These are phyloP conservation scores for Mus pahari DNA, from an alignment of 2,113 vertebrate genomes.

Conservation along the genomic window DNA sequence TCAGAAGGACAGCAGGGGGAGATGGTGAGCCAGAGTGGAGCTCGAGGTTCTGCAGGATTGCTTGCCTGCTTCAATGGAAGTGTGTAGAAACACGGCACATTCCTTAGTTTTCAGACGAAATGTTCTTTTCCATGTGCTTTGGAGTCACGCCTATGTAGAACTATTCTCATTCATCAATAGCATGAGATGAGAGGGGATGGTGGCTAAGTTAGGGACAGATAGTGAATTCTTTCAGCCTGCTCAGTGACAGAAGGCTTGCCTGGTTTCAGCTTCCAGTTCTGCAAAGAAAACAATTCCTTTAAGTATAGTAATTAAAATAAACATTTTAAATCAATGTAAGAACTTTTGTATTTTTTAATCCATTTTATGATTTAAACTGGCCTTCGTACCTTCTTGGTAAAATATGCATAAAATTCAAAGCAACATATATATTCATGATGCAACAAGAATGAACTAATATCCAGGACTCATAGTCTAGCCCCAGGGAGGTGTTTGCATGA, in stretches of 20 bases:
- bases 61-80: accelerated
- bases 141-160: too few species aligned
- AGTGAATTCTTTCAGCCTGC: not conserved
- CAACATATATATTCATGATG: not conserved
- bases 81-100: accelerated
- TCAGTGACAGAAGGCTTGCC: not conserved
- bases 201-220: not conserved
- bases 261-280: not conserved
- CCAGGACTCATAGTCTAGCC: not conserved
- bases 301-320: not conserved
- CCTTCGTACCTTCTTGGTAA: not conserved
- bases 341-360: not conserved
- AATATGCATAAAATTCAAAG: not conserved
- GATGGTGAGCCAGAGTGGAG: not conserved
- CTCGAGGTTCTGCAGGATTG: not conserved
- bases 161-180: not conserved
- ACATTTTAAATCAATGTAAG: not conserved
- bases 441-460: not conserved
- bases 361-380: not conserved
- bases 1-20: slow-evolving; percentile 4
- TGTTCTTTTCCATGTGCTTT: accelerated
- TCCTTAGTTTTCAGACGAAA: accelerated
- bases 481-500: accelerated
- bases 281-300: not conserved
- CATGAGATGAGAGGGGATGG: accelerated